Evolutionary conservation across 2,797 vertebrate species (phyloP), one percentile per base, ranked within the genome.

Genomic region (Eupleurogrammus muticus): DNA sequence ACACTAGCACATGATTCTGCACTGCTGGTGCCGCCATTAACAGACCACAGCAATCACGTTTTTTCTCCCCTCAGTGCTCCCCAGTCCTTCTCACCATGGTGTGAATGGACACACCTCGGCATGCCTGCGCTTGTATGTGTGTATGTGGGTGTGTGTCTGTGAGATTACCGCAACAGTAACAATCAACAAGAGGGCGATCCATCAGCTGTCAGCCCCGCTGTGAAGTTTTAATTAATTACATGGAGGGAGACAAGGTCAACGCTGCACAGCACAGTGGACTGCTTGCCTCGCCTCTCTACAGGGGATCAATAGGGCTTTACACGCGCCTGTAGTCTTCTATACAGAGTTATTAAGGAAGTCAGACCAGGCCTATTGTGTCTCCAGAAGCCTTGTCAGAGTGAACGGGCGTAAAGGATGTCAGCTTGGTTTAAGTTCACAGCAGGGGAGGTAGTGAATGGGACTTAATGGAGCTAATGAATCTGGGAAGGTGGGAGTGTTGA

Each of bases 221-320:
- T 88, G 88, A 92, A 91, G 87, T 91, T 94, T 93, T 93, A 94
- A 94, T 94, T 94, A 94, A 93, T 95, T 94, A 93, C 92, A 87
- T 58, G 74, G 81, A 88, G 83, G 81, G 79, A 92, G 93, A 92
- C 93, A 93, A 94, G 93, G 93, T 94, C 93, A 93, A 64, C 70
- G 35, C 81, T 64, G 71, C 84, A 71, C 84, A 66, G 64, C 71
- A 51, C 80, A 61, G 84, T 68, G 88, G 84, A 89, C 87, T 74
- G 80, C 68, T 73, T 42, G 85, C 80, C 83, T 83, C 4, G 68
- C 57, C 55, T 77, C 86, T 75, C 88, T 69, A 50, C 84, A 66
- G 83, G 84, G 81, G 89, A 91, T 92, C 91, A 90, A 91, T 92
- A 88, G 85, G 82, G 82, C 82, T 91, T 90, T 89, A 87, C 88